These are phyloP conservation scores for Macrophya alboannulata DNA, from an alignment of 2,888 invertebrate genomes.

Conservation along the genomic window DNA sequence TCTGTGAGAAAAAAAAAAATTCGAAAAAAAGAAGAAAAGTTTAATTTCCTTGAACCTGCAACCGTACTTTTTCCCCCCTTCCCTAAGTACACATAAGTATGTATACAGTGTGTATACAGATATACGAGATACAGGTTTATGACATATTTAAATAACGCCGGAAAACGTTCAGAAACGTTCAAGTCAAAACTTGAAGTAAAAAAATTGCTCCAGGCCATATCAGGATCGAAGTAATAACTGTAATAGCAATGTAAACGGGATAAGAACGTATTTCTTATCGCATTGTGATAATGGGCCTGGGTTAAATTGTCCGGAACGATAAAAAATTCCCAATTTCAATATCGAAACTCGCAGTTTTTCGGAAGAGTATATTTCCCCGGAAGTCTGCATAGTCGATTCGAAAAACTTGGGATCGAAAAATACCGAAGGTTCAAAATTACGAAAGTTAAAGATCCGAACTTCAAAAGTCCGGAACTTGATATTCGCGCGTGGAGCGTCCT, in stretches of 20 bases:
- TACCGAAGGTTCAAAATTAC: too few relatives aligned
- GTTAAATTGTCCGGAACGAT: too few relatives aligned
- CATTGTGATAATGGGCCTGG: background rate
- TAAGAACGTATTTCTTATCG: background rate
- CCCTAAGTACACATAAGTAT: background rate
- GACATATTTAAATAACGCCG: background rate
- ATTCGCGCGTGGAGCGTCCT: too few relatives aligned
- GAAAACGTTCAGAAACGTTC: background rate
- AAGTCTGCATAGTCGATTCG: too few relatives aligned
- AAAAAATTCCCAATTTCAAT: too few relatives aligned
- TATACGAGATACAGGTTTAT: background rate
- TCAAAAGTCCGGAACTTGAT: too few relatives aligned
- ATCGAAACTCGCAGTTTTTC: too few relatives aligned
- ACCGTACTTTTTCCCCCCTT: background rate
- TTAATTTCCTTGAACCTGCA: conserved; percentile 28
- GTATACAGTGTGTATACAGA: background rate
- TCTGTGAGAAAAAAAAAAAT: background rate
- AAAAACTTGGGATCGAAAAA: too few relatives aligned
- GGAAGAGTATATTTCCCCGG: too few relatives aligned
- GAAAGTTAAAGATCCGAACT: too few relatives aligned
- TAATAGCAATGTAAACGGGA: background rate
- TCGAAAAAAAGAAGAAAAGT: conserved; percentile 13
- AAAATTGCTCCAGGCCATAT: background rate
- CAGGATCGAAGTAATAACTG: background rate
- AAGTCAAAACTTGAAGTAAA: background rate